Conservation (phyloP, 2,113 vertebrate species). For the human (Homo sapiens) region GRCh38 chr5:61779001-61779500, state of each 20-base stretch:
- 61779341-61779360: too few relatives aligned
- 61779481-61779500: constrained; percentile 45
- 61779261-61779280: neutral
- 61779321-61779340: neutral
- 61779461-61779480: constrained; percentile 21
- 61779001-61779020: neutral
- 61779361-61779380: neutral
- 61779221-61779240: neutral
- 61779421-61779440: constrained; percentile 24
- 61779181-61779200: neutral
- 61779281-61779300: neutral
- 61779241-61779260: neutral
- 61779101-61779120: neutral
- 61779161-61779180: neutral
- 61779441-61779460: constrained; percentile 28
- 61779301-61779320: neutral
- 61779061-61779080: neutral
- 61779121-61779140: neutral
- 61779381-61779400: neutral
- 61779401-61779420: neutral
- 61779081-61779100: neutral
- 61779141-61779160: neutral
- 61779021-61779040: constrained; percentile 49
- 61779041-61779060: neutral
- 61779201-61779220: neutral